Evolutionary conservation across 2,888 invertebrate genomes (phyloP), one percentile per base, ranked within the genome.

Genomic region (Synergus japonicus): DNA sequence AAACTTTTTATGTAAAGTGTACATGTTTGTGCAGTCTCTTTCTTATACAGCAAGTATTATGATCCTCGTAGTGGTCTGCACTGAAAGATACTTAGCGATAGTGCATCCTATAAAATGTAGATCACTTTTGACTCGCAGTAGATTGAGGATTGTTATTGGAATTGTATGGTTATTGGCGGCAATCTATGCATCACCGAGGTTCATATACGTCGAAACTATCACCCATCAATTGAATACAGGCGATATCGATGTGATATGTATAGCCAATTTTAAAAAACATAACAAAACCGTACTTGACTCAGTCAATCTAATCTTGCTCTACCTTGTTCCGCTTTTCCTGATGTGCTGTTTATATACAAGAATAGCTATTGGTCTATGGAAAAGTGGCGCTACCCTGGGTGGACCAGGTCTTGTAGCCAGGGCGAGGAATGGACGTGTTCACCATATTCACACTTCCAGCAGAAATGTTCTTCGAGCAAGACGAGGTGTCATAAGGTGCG

Each of bases 11-110:
- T 98, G 98, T 93, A 97, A 97, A 92, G 96, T 97, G 95, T 97
- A 98, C 93, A 96, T 97, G 93, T 97, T 97, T 90, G 95, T 97
- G 29, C 96, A 97, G 91, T 96, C 97, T 15, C 93, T 98, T 85
- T 97, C 97, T 91, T 97, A 97, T 92, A 97, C 97, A 1, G 97
- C 97, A 1, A 97, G 98, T 22, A 97, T 97, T 87, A 95, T 97
- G 89, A 97, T 98, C 84, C 93, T 98, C 83, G 96, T 98, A 54
- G 96, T 97, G 76, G 97, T 97, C 83, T 97, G 97, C 89, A 95
- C 96, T 73, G 97, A 97, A 83, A 93, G 97, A 85, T 97, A 97
- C 91, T 95, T 97, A 89, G 97, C 97, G 76, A 97, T 96, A 88
- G 96, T 96, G 88, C 97, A 95, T 91, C 97, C 96, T 43, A 96